Evolutionary conservation across 37 sponge, comb jelly and placozoan species (phyloP), one percentile per base, ranked within the genome.

Genomic region (Ianthella basta): DNA sequence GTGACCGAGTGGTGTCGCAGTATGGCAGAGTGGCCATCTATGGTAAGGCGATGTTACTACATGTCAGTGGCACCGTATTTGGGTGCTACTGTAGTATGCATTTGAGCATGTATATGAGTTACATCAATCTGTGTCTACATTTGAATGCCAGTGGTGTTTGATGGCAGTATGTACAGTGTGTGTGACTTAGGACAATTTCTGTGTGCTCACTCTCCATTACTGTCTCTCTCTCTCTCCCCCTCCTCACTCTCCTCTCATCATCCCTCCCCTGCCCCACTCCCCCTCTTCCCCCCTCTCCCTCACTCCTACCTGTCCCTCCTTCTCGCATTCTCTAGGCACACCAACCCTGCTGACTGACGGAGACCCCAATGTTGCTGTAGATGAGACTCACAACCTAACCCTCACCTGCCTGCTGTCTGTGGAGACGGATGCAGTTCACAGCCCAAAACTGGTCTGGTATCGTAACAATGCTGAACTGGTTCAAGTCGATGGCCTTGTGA

Each of bases 11-110:
- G 37, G 54, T 4, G 14, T 75, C 78, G 12, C 32, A 1, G 3
- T 75, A 75, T 75, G 78, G 53, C 44, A 50, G 21, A 20, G 78
- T 75, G 37, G 44, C 78, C 37, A 24, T 75, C 16, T 75, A 75
- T 36, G 78, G 78, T 75, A 3, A 53, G 78, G 16, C 12, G 10
- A 29, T 6, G 64, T 27, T 57, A 18, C 59, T 57, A 57, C 18
- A 57, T 57, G 59, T 57, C 15, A 57, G 59, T 15, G 59, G 59
- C 15, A 57, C 18, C 59, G 24, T 10, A 13, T 5, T 61, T 61
- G 24, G 64, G 29, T 61, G 10, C 29, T 13, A 3, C 29, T 10
- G 5, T 61, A 10, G 3, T 10, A 13, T 44, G 50, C 29, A 61
- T 61, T 20, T 57, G 59, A 57, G 18, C 4, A 61, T 29, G 24